Evolutionary conservation across 2,113 vertebrate genomes (phyloP).

Genomic region (Hystrix brachyura): DNA sequence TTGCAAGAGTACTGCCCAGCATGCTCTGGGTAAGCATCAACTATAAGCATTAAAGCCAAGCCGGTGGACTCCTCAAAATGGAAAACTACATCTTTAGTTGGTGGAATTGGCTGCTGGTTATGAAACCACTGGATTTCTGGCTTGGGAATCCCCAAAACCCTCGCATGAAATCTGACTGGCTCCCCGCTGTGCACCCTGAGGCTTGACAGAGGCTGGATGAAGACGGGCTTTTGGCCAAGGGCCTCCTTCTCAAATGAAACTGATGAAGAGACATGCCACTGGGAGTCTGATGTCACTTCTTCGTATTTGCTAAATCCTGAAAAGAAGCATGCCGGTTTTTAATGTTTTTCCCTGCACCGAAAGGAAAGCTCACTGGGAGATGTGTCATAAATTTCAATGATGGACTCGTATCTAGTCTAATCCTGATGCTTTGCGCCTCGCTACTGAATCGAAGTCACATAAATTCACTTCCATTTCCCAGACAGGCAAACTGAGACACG

Average conservation of each 20-base stretch:
- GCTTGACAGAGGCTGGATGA: conserved; percentile 94
- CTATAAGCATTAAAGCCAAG: conserved; percentile 95
- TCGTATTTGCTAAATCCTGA: conserved; percentile 92
- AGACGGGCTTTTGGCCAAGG: conserved; percentile 93
- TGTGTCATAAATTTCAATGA: not conserved
- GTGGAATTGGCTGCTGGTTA: conserved; percentile 90
- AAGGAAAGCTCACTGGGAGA: conserved; percentile 56
- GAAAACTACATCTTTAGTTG: conserved; percentile 95
- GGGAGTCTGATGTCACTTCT: conserved; percentile 89
- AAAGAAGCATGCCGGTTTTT: conserved; percentile 94
- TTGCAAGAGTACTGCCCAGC: conserved; percentile 95
- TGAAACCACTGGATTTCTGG: conserved; percentile 96
- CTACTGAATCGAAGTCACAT: not conserved
- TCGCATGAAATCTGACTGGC: conserved; percentile 95
- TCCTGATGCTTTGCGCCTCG: not conserved
- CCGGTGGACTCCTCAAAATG: conserved; percentile 95
- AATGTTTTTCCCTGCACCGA: conserved; percentile 85
- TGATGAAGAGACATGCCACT: conserved; percentile 90
- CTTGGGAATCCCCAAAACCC: conserved; percentile 92
- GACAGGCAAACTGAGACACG: not conserved
- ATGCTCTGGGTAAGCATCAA: conserved; percentile 95
- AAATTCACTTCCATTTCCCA: conserved; percentile 39
- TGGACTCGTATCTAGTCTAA: not conserved
- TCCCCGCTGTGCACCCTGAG: conserved; percentile 92
- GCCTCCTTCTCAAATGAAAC: conserved; percentile 92